Percentiles rank a stretch among this genome's conserved stretches.
Conservation (phyloP, 2,888 invertebrate species). For the Coleophora deauratella region DNA sequence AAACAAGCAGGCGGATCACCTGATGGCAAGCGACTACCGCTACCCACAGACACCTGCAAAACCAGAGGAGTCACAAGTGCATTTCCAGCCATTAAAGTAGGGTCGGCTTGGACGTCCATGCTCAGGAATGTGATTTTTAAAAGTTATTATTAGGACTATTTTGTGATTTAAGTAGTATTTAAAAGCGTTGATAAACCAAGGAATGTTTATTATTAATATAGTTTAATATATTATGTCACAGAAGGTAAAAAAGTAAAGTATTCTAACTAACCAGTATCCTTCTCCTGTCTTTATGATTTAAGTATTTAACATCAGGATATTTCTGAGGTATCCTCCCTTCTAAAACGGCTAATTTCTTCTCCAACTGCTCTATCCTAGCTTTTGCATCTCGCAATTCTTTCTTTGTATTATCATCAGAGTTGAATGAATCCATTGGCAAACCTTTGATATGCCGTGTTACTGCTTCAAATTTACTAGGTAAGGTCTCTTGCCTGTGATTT, state of each 20-base stretch:
- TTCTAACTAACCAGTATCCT: conserved; percentile 85
- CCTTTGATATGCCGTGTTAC: conserved; percentile 36
- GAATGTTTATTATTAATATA: no score
- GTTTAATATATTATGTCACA: not conserved
- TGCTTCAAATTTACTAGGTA: conserved; percentile 32
- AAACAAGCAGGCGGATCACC: no score
- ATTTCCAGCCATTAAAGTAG: conserved; percentile 2
- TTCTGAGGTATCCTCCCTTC: conserved; percentile 85
- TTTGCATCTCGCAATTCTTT: conserved; percentile 77
- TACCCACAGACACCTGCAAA: no score
- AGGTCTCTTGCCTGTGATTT: conserved; percentile 31
- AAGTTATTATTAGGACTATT: no score
- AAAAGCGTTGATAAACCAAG: no score
- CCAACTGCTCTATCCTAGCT: conserved; percentile 77
- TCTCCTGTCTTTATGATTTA: conserved; percentile 93
- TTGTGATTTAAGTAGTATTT: no score
- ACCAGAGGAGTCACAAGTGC: no score
- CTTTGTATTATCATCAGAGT: conserved; percentile 37
- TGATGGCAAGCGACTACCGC: no score
- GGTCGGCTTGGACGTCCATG: no score
- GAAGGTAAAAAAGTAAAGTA: not conserved
- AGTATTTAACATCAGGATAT: conserved; percentile 92
- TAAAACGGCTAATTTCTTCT: conserved; percentile 80
- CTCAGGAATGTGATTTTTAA: no score
- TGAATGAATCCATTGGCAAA: conserved; percentile 34